Conservation (phyloP, 2,113 vertebrate species). For the Boulengeromyrus knoepffleri region DNA sequence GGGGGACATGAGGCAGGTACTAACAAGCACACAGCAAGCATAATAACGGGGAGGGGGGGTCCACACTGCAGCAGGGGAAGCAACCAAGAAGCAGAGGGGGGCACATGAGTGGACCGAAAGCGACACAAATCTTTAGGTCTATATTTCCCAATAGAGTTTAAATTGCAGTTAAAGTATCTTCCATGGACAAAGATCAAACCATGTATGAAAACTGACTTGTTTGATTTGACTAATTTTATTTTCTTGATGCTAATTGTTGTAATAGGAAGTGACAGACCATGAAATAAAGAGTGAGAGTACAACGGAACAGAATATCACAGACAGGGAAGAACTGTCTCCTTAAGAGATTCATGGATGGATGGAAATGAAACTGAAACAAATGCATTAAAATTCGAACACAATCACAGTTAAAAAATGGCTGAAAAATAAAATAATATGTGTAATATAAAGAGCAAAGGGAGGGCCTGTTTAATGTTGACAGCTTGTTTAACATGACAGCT, state of each 20-base stretch:
- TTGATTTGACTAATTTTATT: background rate
- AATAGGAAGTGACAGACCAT: background rate
- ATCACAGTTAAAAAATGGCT: background rate
- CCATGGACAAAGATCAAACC: background rate
- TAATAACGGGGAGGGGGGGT: background rate
- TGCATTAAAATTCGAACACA: background rate
- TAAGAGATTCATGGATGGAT: background rate
- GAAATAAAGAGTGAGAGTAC: background rate
- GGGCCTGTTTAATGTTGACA: background rate
- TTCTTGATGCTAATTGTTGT: background rate
- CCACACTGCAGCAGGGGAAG: background rate
- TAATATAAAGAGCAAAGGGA: background rate
- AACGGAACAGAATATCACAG: background rate
- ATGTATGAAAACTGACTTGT: background rate
- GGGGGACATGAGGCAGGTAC: slow-evolving; percentile 56
- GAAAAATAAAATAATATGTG: background rate
- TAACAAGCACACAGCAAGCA: slow-evolving; percentile 53
- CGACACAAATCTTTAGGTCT: background rate
- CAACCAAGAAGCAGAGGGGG: slow-evolving; percentile 31
- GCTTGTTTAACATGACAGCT: background rate
- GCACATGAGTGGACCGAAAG: background rate
- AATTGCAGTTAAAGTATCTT: background rate
- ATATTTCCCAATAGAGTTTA: background rate
- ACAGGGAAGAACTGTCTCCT: background rate
- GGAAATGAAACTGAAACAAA: background rate